Conservation (phyloP, 2,113 vertebrate genomes). For the Chelonoidis abingdonii region DNA sequence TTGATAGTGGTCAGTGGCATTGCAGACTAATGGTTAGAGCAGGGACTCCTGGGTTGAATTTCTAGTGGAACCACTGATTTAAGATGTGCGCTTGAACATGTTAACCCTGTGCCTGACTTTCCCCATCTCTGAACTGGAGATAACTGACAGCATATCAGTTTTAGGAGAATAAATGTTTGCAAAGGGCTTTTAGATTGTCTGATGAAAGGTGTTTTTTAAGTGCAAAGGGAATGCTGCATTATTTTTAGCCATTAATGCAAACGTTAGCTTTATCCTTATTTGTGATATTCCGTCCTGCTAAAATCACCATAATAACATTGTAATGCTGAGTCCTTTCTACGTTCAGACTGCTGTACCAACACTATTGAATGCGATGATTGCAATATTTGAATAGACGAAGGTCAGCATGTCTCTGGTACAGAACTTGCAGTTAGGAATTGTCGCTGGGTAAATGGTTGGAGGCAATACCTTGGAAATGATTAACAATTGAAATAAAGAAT, state of each 20-base stretch:
- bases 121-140: too few relatives aligned
- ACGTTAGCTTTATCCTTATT: fast-evolving
- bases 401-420: fast-evolving
- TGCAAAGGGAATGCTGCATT: not conserved
- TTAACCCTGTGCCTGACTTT: fast-evolving
- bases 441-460: fast-evolving
- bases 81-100: fast-evolving
- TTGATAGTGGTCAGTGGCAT: fast-evolving
- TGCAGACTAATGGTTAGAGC: not conserved
- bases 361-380: not conserved
- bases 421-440: fast-evolving
- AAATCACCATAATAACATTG: fast-evolving
- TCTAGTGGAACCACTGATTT: fast-evolving
- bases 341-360: not conserved
- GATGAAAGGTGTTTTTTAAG: not conserved
- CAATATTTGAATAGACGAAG: fast-evolving
- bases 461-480: not conserved
- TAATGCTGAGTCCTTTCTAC: fast-evolving
- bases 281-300: not conserved
- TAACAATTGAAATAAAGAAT: not conserved
- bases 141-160: not conserved
- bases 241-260: fast-evolving
- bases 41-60: not conserved
- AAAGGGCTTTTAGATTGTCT: fast-evolving
- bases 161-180: not conserved